A percentile compares a stretch with the other conserved stretches of the same genome.
These are phyloP conservation scores for Chironex yamaguchii DNA, from an alignment of 30 jellyfish, hydroid and myxozoan genomes.

Conservation along the genomic window DNA sequence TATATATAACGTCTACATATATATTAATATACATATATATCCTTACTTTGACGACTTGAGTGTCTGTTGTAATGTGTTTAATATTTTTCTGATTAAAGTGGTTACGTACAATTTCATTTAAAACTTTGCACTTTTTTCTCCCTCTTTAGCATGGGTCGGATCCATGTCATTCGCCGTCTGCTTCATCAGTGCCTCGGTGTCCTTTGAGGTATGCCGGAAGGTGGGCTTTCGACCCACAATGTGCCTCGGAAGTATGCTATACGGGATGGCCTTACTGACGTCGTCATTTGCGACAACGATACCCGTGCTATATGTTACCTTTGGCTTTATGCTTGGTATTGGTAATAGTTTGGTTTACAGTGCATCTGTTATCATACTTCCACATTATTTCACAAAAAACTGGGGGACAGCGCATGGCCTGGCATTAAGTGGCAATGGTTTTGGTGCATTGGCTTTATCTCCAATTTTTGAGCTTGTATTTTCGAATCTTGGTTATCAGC, in stretches of 20 bases:
- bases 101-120: no score
- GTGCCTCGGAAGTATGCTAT: slow-evolving; percentile 76
- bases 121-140: no score
- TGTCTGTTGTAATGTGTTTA: no score
- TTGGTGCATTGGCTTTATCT: slow-evolving; percentile 88
- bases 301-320: slow-evolving; percentile 79
- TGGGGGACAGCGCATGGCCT: slow-evolving; percentile 94
- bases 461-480: slow-evolving; percentile 70
- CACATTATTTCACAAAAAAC: slow-evolving; percentile 79
- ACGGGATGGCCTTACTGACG: slow-evolving; percentile 81
- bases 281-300: slow-evolving; percentile 86
- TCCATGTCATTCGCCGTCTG: slow-evolving; percentile 85
- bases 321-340: slow-evolving; percentile 76
- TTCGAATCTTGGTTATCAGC: slow-evolving; percentile 60
- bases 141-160: slow-evolving; percentile 99
- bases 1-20: no score
- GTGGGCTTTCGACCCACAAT: slow-evolving; percentile 78
- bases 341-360: slow-evolving; percentile 85
- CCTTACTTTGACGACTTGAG: no score
- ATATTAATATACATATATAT: no score
- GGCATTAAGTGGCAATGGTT: slow-evolving; percentile 88
- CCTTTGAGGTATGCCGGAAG: slow-evolving; percentile 81
- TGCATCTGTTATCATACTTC: slow-evolving; percentile 83
- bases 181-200: slow-evolving; percentile 84
- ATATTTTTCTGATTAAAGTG: no score